Evolutionary conservation across 2,888 invertebrate genomes (phyloP).

Genomic region (Agonopterix alstromeriana): DNA sequence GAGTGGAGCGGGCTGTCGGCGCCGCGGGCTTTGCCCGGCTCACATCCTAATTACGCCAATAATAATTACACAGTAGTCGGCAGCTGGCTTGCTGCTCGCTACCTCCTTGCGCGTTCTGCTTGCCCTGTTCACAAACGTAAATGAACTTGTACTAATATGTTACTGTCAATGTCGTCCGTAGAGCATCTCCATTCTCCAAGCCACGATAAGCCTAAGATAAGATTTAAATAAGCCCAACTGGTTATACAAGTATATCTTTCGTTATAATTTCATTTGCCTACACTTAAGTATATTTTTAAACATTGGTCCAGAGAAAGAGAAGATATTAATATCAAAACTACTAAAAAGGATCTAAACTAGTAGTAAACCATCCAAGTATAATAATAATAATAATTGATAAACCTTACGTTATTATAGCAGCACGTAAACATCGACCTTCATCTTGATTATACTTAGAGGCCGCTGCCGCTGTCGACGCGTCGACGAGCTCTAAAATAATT

Average conservation of each 20-base stretch:
- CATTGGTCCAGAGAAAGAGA: too few species aligned
- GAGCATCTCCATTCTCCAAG: too few species aligned
- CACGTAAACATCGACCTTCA: background rate
- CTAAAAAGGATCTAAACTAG: too few species aligned
- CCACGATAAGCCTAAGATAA: too few species aligned
- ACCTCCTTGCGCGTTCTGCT: slow-evolving; percentile 20
- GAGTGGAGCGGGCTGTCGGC: slow-evolving; percentile 44
- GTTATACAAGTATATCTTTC: too few species aligned
- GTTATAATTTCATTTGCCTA: too few species aligned
- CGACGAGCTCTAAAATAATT: slow-evolving; percentile 26
- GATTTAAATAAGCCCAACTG: too few species aligned
- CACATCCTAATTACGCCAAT: slow-evolving; percentile 74
- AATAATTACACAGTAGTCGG: slow-evolving; percentile 68
- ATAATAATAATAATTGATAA: background rate
- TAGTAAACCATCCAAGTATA: too few species aligned
- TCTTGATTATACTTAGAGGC: too few species aligned
- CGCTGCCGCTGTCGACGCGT: slow-evolving; percentile 12
- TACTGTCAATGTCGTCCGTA: background rate
- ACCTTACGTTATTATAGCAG: background rate
- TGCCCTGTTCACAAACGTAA: slow-evolving; percentile 1
- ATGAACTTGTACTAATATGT: slow-evolving; percentile 2
- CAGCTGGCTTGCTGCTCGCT: slow-evolving; percentile 35
- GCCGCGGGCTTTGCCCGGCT: slow-evolving; percentile 53
- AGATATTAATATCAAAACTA: too few species aligned
- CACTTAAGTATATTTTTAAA: too few species aligned